Base-by-base conservation (phyloP, 2,888 invertebrate species). In the Drosophila peninsularis region DNA sequence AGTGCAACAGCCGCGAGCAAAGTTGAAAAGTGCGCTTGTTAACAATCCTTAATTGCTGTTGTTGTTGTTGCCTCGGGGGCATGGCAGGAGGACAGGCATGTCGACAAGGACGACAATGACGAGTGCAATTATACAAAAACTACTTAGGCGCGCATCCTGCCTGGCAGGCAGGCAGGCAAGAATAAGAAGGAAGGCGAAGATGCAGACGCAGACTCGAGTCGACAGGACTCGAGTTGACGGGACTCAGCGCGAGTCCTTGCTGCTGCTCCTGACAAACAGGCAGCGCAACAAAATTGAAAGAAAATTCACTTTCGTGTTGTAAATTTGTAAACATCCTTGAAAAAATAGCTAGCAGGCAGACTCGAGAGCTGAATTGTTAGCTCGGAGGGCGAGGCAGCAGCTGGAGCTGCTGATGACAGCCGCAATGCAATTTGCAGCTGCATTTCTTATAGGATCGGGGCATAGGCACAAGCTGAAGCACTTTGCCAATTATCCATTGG, bases 221-320 rank as follows among this genome's bases (percentile, higher is more conserved):
- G 67, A 71, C 62, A 50, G 36, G 64, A 65, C 36, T 62, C 55
- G 44, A 58, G 39, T 62, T 52, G 49, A 64, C 45, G 49, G 65
- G 61, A 62, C 78, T 65, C 54, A 45, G 36, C 10, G 50, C 62
- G 17, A 57, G 57, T 73, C 54, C 73, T 64, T 55, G 14, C 54
- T 39, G 39, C 56, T 47, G 58, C 62, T 42, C 10, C 56, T 62
- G 79, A 53, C 85, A 82, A 80, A 62, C 73, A 69, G 71, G 67
- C 63, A 62, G 60, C 71, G 67, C 72, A 64, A 71, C 77, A 87
- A 85, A 85, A 85, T 85, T 88, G 89, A 84, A 89, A 85, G 88
- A 86, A 86, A 86, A 86, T 89, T 89, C 86, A 89, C 89, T 86
- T 86, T 89, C 85, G 86, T 82, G 89, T 88, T 85, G 88, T 89